Evolutionary conservation across 2,797 vertebrate genomes (phyloP), one percentile per base, ranked within the genome.

Genomic region (Myripristis jacobus): DNA sequence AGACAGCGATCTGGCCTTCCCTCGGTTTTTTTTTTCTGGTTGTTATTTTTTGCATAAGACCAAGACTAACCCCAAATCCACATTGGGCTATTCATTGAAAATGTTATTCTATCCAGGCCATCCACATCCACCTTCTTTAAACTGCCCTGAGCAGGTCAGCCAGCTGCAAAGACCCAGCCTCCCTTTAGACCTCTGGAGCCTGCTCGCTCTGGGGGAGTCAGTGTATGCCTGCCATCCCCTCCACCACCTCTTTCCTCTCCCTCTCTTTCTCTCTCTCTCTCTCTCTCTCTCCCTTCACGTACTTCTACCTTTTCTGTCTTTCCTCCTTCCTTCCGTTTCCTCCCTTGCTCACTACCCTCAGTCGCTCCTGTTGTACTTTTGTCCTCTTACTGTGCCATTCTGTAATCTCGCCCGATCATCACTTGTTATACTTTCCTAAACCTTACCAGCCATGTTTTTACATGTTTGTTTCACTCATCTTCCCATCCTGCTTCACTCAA

Each of bases 181-280:
- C 92, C 91, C 78, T 83, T 76, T 69, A 79, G 74, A 70, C 89
- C 90, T 58, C 79, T 82, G 89, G 90, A 93, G 82, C 92, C 92
- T 92, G 75, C 87, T 83, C 71, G 48, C 75, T 76, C 75, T 82
- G 72, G 78, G 80, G 68, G 72, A 84, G 74, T 73, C 74, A 74
- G 79, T 87, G 82, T 84, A 87, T 81, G 81, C 29, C 66, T 73
- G 53, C 68, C 75, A 72, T 79, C 73, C 75, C 73, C 7, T 12
- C 41, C 2, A 22, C 36, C 18, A 15, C 18, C 24, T 16, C 25
- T 1, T 62, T n/a, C n/a, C n/a, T n/a, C n/a, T n/a, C n/a, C n/a
- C n/a, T n/a, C n/a, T n/a, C n/a, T n/a, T n/a, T 78, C 67, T 50
- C 67, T 63, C 38, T 66, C 43, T 34, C 36, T 47, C 7, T 63